A percentile compares a stretch with the other conserved stretches of the same genome.
Evolutionary conservation across 2,797 vertebrate genomes (phyloP).

Genomic region (Dendrocincla tyrannina): DNA sequence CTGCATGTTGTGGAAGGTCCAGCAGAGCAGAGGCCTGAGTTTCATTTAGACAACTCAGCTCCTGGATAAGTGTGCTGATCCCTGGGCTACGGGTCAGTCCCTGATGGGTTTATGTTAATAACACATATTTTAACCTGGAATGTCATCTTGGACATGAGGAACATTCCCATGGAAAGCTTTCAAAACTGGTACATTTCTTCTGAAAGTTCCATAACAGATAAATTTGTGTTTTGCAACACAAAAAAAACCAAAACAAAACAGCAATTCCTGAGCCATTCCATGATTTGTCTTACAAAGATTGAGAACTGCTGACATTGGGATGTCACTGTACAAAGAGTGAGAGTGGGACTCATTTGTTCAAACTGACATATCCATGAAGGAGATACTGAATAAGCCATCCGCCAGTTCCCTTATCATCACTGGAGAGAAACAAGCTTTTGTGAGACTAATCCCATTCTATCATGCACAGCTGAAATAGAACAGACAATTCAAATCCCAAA

Average conservation of each 20-base stretch:
- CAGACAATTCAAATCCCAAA: neutral
- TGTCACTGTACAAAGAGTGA: neutral
- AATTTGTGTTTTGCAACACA: neutral
- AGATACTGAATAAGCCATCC: neutral
- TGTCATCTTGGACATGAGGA: neutral
- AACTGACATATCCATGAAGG: neutral
- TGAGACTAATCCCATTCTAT: neutral
- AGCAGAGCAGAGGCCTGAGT: neutral
- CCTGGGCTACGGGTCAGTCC: rapidly evolving
- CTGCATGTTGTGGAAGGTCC: neutral
- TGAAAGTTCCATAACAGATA: neutral
- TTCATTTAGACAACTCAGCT: neutral
- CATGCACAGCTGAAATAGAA: neutral
- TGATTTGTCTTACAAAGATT: neutral
- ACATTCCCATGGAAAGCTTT: neutral
- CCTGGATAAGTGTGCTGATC: neutral
- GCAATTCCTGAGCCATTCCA: rapidly evolving
- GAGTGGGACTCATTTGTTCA: neutral
- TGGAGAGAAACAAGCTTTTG: neutral
- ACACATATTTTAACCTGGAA: neutral
- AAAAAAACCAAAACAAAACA: too few species aligned
- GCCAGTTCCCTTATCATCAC: neutral
- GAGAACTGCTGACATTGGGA: neutral
- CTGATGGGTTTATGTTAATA: neutral
- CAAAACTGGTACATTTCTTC: neutral